Base-by-base conservation (phyloP, 2,797 vertebrate species). In the Rhadinocentrus ornatus region DNA sequence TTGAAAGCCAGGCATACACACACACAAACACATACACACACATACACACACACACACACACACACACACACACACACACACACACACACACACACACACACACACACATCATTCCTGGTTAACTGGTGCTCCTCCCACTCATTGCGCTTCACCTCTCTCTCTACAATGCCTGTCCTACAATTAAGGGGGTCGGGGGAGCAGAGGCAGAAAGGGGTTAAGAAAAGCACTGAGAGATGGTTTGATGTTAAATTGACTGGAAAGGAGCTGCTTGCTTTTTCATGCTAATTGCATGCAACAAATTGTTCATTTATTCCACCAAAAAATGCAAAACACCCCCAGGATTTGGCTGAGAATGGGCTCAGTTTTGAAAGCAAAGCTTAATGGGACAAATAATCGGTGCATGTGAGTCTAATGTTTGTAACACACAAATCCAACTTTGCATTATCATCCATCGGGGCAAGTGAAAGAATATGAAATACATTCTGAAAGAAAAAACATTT, bases 241-340 rank as follows among this genome's bases (percentile, higher is more conserved):
- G 71, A 84, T 77, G 93, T 94, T 93, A 92, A 94, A 94, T 94
- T 93, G 93, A 93, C 86, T 90, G 90, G 92, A 95, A 94, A 91
- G 80, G 74, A 86, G 83, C 86, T 73, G 78, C 89, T 81, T 55
- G 83, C 87, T 90, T 93, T 94, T 92, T 93, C 86, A 94, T 94
- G 92, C 87, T 92, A 93, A 94, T 94, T 91, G 75, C 78, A 26
- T 78, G 83, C 65, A 84, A 87, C 89, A 93, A 93, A 93, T 91
- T 94, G 92, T 91, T 93, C 92, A 93, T 94, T 93, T 90, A 93
- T 93, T 91, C 90, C 83, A 77, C 82, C 81, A 74, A 82, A 81
- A 84, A 73, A 78, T 24, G 74, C 68, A 66, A 80, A 88, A 67
- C 61, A 67, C 20, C 50, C 72, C 44, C n/a, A 76, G 22, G 57